Base-by-base conservation (phyloP, 1,140 invertebrate genomes). In the Hypothenemus hampei region DNA sequence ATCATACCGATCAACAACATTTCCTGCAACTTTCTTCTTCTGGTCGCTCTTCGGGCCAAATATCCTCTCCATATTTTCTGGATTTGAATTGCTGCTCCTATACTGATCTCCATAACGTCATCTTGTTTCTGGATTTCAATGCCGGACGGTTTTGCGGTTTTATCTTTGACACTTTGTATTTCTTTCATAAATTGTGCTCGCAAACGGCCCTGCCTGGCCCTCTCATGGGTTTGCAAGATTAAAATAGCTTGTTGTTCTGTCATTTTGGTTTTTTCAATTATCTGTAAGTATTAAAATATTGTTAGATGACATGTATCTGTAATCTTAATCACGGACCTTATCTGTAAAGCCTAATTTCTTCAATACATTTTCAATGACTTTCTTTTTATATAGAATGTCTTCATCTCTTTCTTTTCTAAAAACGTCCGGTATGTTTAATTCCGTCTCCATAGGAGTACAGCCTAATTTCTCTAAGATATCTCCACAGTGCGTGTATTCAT, bases 101-200 rank as follows among this genome's bases (percentile, higher is more conserved):
- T 73, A 13, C 75, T 77, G 15, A 67, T 73, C 43, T 59, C 73
- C 74, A 57, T 36, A 53, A 58, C 41, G 29, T 62, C 59, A 57
- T 81, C 75, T 29, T 76, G 74, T 18, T 44, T 46, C 26, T 35
- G 75, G 49, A 57, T 60, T 29, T 29, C 26, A 29, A 29, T 35
- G 40, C 54, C 26, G 70, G 68, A 52, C 81, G 78, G 8, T 73
- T 65, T 60, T 84, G 75, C 82, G 6, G 79, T 77, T 64, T 81
- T 85, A 58, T 89, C 86, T 70, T 88, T 90, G 51, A 85, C 75
- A 16, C 82, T 75, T 19, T 84, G 74, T 46, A 95, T 89, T 73
- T 94, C 91, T 69, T 87, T 87, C 87, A 95, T 93, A 61, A 94
- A 92, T 66, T 93, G 87, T 7, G 89, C 83, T 58, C 92, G 75